phyloP scores from a whole-genome alignment of 2,113 vertebrate species.

The Lamprotornis superbus region DNA sequence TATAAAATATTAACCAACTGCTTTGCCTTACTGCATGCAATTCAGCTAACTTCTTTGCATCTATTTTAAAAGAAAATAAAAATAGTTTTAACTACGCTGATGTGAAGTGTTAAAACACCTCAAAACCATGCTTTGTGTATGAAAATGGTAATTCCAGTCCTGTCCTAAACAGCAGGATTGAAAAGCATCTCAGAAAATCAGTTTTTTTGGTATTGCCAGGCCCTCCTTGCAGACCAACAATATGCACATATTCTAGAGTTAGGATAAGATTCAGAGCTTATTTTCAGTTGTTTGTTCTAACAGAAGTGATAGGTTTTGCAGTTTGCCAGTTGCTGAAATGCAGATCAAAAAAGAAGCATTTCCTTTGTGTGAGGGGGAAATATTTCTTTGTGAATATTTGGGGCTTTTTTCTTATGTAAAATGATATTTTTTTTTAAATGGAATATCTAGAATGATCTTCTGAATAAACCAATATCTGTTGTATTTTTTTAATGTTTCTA shows the following conservation, averaged over 20 bases:
- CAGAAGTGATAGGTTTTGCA: not conserved
- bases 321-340: not conserved
- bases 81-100: not conserved
- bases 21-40: not conserved
- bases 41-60: not conserved
- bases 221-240: not conserved
- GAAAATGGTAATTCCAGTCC: not conserved
- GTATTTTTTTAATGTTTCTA: not conserved
- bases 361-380: not conserved
- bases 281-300: not conserved
- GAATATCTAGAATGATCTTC: not conserved
- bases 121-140: not conserved
- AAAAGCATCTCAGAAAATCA: not conserved
- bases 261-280: not conserved
- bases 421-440: not conserved
- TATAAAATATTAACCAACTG: not conserved
- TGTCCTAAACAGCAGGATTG: not conserved
- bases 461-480: not conserved
- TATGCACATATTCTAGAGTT: not conserved
- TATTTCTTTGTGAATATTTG: not conserved
- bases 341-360: not conserved
- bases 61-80: not conserved
- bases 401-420: not conserved
- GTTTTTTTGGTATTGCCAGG: not conserved
- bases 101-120: not conserved